phyloP scores from a whole-genome alignment of 2,113 vertebrate species.

The Todiramphus chloris region DNA sequence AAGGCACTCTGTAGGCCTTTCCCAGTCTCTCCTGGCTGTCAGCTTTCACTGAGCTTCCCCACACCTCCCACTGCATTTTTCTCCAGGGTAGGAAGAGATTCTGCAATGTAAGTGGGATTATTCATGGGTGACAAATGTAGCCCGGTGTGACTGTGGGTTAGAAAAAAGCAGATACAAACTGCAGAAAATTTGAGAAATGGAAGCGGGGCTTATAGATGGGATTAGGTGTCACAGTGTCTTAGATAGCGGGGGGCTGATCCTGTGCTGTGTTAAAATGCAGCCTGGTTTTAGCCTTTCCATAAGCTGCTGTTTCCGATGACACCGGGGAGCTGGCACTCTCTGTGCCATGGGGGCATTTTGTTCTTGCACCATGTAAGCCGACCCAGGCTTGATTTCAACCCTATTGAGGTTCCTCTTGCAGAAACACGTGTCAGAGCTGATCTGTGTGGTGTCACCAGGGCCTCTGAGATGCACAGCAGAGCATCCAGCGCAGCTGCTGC shows the following conservation, averaged over 20 bases:
- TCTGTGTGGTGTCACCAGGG: background rate
- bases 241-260: background rate
- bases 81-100: slow-evolving; percentile 61
- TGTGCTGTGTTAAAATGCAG: background rate
- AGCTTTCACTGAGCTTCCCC: slow-evolving; percentile 69
- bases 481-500: fast-evolving
- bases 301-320: background rate
- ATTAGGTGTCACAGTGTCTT: background rate
- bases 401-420: background rate
- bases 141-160: slow-evolving; percentile 13
- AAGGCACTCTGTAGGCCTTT: slow-evolving; percentile 59
- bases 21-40: slow-evolving; percentile 67
- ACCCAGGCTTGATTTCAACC: background rate
- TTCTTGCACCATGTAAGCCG: background rate
- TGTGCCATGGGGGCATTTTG: background rate
- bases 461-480: fast-evolving
- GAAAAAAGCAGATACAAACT: slow-evolving; percentile 45
- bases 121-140: slow-evolving; percentile 65
- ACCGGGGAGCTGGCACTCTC: background rate
- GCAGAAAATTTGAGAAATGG: slow-evolving; percentile 4
- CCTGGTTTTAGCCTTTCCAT: background rate
- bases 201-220: background rate
- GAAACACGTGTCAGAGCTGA: background rate
- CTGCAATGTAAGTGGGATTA: slow-evolving; percentile 61
- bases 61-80: slow-evolving; percentile 68